Evolutionary conservation across 2,888 invertebrate species (phyloP), one percentile per base, ranked within the genome.

Genomic region (Graphium colonna): DNA sequence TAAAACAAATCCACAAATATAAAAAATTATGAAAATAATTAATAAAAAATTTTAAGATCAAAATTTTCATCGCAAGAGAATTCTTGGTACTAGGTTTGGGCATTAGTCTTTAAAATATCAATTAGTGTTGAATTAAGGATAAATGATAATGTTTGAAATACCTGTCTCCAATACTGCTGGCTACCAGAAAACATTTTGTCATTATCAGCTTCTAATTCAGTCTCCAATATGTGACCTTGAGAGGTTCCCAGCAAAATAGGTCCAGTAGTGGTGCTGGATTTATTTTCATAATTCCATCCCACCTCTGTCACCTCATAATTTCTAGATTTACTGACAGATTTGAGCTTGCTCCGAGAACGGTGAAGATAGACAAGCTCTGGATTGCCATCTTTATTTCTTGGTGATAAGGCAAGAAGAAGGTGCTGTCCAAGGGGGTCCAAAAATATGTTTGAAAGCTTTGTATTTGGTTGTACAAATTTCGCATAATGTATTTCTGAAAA

Each of bases 231-330:
- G 41, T 96, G 88, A 0, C 98, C 98, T 73, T 95, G 95, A 0
- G 95, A 95, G 0, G 97, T 98, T 4, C 98, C 98, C 41, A 98
- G 75, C 38, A 98, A 84, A 65, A 98, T 97, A 0, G 96, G 93
- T 0, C 96, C 96, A 0, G 97, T 96, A 0, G 93, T 91, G 0
- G 75, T 80, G 55, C 94, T 93, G 0, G 92, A 93, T 1, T 91
- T 92, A 62, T 95, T 94, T 53, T 92, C 91, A 62, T 92, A 92
- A 77, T 96, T 97, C 95, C 98, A 98, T 0, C 94, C 98, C 0
- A 98, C 95, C 46, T 96, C 95, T 0, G 97, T 97, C 17, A 98
- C 94, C 73, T 96, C 95, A 76, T 97, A 95, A 38, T 94, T 93
- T 60, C 91, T 89, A 43, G 93, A 93, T 76, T 94, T 94, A 26